Conservation (phyloP, 35 echinoderm and acorn worm species). For the Lytechinus variegatus region DNA sequence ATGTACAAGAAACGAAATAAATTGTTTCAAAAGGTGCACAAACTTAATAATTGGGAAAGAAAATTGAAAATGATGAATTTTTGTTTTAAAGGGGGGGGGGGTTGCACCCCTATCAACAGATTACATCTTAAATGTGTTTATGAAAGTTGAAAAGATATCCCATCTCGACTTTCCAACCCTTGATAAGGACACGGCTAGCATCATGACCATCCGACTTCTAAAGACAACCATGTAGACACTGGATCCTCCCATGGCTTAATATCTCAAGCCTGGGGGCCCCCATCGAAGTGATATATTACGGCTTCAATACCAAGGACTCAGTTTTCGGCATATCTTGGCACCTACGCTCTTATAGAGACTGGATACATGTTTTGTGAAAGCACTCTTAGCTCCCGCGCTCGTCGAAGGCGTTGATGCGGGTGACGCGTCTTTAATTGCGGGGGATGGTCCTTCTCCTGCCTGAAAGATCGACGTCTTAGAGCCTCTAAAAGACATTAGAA, state of each 20-base stretch:
- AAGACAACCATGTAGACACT: background rate
- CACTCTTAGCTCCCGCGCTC: too few relatives aligned
- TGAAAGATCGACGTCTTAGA: background rate
- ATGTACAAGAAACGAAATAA: too few relatives aligned
- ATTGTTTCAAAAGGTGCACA: too few relatives aligned
- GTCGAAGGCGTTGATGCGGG: constrained; percentile 30
- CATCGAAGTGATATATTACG: constrained; percentile 27
- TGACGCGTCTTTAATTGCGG: constrained; percentile 34
- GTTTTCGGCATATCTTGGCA: constrained; percentile 46
- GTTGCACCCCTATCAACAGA: background rate
- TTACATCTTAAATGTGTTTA: constrained; percentile 15
- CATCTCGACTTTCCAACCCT: background rate
- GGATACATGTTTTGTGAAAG: constrained; percentile 45
- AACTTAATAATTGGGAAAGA: background rate
- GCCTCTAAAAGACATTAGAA: background rate
- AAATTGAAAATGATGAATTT: background rate
- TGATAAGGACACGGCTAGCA: background rate
- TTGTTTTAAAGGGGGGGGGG: too few relatives aligned
- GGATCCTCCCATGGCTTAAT: background rate
- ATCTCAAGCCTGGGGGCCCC: background rate
- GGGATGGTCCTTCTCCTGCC: constrained; percentile 2
- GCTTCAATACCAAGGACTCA: background rate
- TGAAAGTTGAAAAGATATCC: background rate
- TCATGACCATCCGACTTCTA: background rate
- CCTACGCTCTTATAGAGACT: background rate